Evolutionary conservation across 2,113 vertebrate species (phyloP), one percentile per base, ranked within the genome.

Genomic region (Pseudorhombus dupliciocellatus): DNA sequence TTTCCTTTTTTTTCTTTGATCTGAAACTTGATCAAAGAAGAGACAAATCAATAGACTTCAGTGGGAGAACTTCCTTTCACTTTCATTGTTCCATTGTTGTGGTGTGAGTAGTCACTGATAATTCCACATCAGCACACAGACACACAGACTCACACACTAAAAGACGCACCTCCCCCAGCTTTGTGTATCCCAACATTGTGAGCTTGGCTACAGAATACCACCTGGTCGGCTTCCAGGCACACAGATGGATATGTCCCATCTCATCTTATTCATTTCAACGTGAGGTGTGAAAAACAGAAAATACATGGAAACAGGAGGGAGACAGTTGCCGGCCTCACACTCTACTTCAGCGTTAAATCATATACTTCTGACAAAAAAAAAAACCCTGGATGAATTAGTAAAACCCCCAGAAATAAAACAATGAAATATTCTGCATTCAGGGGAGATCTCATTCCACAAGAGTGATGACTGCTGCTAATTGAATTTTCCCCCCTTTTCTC

Each of bases 171-270:
- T 68, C 77, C 66, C 57, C 62, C 66, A 70, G 65, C 68, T 50
- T 78, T 84, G 70, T 68, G 75, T 63, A 26, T 42, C 37, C 34
- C 44, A 37, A 60, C 15, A 4, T 10, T 52, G 24, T 57, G 59
- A 77, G 66, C 63, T 71, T 48, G 42, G 66, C 66, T 70, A 84
- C 81, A 82, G 69, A 70, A 77, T 69, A 87, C 73, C 87, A 89
- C 80, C 79, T 89, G 86, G 78, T 79, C 77, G 50, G 81, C 85
- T 87, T 84, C 75, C 84, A 89, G 79, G 87, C 81, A 71, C 61
- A 84, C 87, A 90, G 84, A 89, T 85, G 86, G 73, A 85, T 53
- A 11, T 15, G 48, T 61, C 57, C 52, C 12, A 66, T 70, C 65
- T 85, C 55, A 26, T 80, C 73, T 63, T 76, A 83, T 80, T 83